Conservation (phyloP, 2,888 invertebrate genomes). For the Drosophila subsilvestris region DNA sequence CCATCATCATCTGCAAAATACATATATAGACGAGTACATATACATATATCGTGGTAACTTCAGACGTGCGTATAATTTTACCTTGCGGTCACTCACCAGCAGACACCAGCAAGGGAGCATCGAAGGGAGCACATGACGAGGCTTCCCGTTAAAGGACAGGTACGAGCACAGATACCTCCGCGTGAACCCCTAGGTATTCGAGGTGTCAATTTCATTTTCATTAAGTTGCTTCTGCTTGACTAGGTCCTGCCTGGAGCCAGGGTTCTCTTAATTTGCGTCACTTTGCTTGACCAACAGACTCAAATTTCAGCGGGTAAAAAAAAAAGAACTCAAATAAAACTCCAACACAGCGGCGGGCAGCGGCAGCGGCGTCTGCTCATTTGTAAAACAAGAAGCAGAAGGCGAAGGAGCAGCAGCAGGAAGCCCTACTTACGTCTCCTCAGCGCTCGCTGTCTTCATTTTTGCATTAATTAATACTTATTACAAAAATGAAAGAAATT, state of each 20-base stretch:
- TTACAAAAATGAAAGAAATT: conserved; percentile 42
- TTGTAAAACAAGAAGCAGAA: conserved; percentile 66
- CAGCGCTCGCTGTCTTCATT: conserved; percentile 56
- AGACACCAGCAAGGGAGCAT: not conserved
- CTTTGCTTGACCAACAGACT: conserved; percentile 52
- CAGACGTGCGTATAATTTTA: conserved; percentile 79
- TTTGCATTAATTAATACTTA: conserved; percentile 76
- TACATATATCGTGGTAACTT: conserved; percentile 58
- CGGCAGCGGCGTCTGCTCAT: conserved; percentile 38
- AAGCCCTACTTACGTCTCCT: conserved; percentile 69
- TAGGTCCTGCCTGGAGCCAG: conserved; percentile 38
- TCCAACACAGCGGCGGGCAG: conserved; percentile 40
- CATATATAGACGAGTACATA: not conserved
- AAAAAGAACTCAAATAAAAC: conserved; percentile 16
- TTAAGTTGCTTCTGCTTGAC: conserved; percentile 77
- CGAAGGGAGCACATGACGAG: conserved; percentile 1
- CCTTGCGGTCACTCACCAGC: conserved; percentile 58
- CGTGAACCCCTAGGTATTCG: conserved; percentile 7
- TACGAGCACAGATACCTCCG: not conserved
- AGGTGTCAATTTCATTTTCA: conserved; percentile 80
- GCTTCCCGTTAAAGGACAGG: not conserved
- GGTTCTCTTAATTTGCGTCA: conserved; percentile 67
- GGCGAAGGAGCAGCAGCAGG: conserved; percentile 15
- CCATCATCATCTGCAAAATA: conserved; percentile 34
- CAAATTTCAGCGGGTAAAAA: conserved; percentile 58